These are phyloP conservation scores for Epinotia ramella DNA, from an alignment of 2,888 invertebrate species.

Conservation along the genomic window DNA sequence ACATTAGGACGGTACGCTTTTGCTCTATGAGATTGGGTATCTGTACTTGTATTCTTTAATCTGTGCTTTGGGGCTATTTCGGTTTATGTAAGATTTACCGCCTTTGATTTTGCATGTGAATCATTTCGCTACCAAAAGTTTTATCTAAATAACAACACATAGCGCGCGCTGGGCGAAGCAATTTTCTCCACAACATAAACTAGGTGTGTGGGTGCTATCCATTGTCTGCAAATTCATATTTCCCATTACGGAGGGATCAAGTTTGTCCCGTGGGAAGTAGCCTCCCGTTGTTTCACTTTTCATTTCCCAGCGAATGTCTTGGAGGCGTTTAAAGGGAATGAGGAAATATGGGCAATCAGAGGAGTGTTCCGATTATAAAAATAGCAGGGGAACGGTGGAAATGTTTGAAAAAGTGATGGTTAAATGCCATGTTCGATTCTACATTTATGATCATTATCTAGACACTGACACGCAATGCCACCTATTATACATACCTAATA, in stretches of 20 bases:
- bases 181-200: not conserved
- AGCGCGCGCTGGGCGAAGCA: not conserved
- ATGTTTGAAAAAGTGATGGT: slow-evolving; percentile 10
- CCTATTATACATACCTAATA: too few species aligned
- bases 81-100: too few species aligned
- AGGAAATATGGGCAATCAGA: slow-evolving; percentile 26
- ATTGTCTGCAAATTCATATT: slow-evolving; percentile 53
- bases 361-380: slow-evolving; percentile 13
- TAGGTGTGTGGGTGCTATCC: slow-evolving; percentile 16
- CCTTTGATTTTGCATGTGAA: not conserved
- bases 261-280: slow-evolving; percentile 57
- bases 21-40: too few species aligned
- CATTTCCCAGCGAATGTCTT: slow-evolving; percentile 14
- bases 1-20: too few species aligned
- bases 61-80: too few species aligned
- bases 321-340: slow-evolving; percentile 30
- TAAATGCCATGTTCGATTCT: slow-evolving; percentile 6
- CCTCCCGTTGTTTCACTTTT: slow-evolving; percentile 33
- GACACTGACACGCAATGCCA: too few species aligned
- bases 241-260: slow-evolving; percentile 52
- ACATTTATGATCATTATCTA: too few species aligned
- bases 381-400: not conserved
- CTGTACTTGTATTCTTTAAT: too few species aligned
- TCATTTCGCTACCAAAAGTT: not conserved
- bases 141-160: not conserved